These are phyloP conservation scores for Micropterix aruncella DNA, from an alignment of 2,888 invertebrate genomes.

Conservation along the genomic window DNA sequence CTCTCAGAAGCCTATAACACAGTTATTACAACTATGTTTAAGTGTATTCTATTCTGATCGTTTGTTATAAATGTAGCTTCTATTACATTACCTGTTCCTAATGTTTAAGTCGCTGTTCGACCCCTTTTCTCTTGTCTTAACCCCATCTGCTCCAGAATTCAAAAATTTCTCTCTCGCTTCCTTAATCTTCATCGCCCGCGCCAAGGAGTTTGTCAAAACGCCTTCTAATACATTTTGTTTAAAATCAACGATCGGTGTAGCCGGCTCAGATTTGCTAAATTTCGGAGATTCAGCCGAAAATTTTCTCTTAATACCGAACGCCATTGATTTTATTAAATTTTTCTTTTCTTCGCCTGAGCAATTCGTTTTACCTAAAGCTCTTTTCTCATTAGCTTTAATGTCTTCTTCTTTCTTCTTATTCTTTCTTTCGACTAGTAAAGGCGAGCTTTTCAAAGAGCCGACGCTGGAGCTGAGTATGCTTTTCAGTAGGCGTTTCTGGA, in stretches of 20 bases:
- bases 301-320: neutral
- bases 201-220: neutral
- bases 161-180: slow-evolving; percentile 63
- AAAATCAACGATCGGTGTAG: neutral
- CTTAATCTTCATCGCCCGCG: slow-evolving; percentile 40
- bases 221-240: neutral
- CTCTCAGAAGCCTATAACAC: too few species aligned
- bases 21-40: slow-evolving; percentile 12
- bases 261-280: neutral
- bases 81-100: slow-evolving; percentile 24
- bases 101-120: slow-evolving; percentile 31
- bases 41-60: too few species aligned
- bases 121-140: slow-evolving; percentile 26
- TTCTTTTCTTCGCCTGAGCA: neutral
- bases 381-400: slow-evolving; percentile 1
- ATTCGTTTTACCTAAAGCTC: slow-evolving; percentile 3
- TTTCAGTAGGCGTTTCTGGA: slow-evolving; percentile 13
- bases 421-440: slow-evolving; percentile 7
- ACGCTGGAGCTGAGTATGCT: slow-evolving; percentile 22
- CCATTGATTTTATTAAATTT: slow-evolving; percentile 1
- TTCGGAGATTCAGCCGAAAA: neutral
- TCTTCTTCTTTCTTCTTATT: slow-evolving; percentile 15
- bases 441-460: slow-evolving; percentile 16
- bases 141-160: slow-evolving; percentile 29
- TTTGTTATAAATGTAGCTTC: too few species aligned